These are phyloP conservation scores for Pyrocoelia pectoralis DNA, from an alignment of 2,888 invertebrate species.

Conservation along the genomic window DNA sequence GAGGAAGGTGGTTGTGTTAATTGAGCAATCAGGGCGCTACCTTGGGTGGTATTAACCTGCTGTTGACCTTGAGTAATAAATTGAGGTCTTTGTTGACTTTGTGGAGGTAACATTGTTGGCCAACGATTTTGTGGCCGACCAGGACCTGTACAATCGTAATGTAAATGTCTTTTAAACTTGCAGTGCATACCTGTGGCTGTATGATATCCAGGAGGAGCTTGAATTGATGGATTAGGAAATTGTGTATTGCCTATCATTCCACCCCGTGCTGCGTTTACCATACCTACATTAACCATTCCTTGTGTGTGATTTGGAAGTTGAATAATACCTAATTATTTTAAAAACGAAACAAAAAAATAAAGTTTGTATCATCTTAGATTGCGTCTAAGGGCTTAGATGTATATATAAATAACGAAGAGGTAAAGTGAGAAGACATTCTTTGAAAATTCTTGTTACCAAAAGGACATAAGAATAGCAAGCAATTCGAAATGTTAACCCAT, in stretches of 20 bases:
- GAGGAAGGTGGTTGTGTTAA: constrained; percentile 66
- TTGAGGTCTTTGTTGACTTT: constrained; percentile 57
- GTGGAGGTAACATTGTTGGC: constrained; percentile 69
- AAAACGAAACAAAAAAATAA: background rate
- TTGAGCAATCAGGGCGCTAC: constrained; percentile 67
- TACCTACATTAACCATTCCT: constrained; percentile 50
- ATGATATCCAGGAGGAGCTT: constrained; percentile 63
- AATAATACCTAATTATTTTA: constrained; percentile 38
- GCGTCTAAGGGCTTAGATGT: no score
- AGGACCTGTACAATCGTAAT: constrained; percentile 44
- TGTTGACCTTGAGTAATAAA: constrained; percentile 50
- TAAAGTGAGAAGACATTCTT: no score
- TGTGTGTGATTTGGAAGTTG: constrained; percentile 46
- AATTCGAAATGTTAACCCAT: no score
- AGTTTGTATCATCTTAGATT: background rate
- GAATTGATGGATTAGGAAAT: constrained; percentile 54
- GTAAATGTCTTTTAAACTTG: constrained; percentile 16
- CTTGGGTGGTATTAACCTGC: constrained; percentile 56
- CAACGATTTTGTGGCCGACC: constrained; percentile 69
- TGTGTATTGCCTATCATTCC: constrained; percentile 46
- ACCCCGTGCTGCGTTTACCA: constrained; percentile 49
- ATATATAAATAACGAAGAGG: background rate
- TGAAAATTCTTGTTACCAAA: no score
- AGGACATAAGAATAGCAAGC: no score
- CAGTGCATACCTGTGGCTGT: constrained; percentile 45